Evolutionary conservation across 2,113 vertebrate species (phyloP), one percentile per base, ranked within the genome.

Genomic region (Jacana jacana): DNA sequence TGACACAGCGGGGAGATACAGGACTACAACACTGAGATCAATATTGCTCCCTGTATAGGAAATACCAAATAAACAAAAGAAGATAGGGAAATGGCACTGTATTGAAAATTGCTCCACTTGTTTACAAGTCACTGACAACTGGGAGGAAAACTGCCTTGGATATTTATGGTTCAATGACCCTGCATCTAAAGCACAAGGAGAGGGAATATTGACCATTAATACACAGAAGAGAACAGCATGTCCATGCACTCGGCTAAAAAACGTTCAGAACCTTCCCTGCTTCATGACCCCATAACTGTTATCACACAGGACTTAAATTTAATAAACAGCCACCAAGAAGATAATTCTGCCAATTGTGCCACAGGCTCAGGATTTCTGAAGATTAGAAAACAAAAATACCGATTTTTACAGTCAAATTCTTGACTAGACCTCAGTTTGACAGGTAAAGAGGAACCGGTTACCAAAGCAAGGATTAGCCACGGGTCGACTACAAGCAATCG

Each of bases 111-210:
- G 87, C 81, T 72, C 72, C 65, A 52, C 42, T 89, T 96, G 94
- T 91, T 49, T 69, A 75, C 84, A 94, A 87, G 78, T 30, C 57
- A 42, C 81, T 28, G 61, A 79, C 70, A 65, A 72, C 57, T 89
- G 23, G 2, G 60, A 84, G n/a, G 58, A 2, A 40, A 92, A 91
- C 40, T 44, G 64, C 87, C 91, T 61, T 70, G 81, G 72, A 52
- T 75, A 69, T 68, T 87, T 54, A 78, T 37, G 87, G 86, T 95
- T 95, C 95, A 89, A 68, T 80, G 73, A 85, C 70, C 73, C 39
- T 1, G 0, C 37, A 87, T 64, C 57, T 76, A 37, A 81, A 92
- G 73, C 7, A 0, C 52, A 91, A 89, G 69, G 65, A 91, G 30
- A 75, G 48, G 39, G 55, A 92, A 89, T 87, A 85, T 25, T 81